Base-by-base conservation (phyloP, 2,888 invertebrate genomes). In the Rhopalosiphum nymphaeae region DNA sequence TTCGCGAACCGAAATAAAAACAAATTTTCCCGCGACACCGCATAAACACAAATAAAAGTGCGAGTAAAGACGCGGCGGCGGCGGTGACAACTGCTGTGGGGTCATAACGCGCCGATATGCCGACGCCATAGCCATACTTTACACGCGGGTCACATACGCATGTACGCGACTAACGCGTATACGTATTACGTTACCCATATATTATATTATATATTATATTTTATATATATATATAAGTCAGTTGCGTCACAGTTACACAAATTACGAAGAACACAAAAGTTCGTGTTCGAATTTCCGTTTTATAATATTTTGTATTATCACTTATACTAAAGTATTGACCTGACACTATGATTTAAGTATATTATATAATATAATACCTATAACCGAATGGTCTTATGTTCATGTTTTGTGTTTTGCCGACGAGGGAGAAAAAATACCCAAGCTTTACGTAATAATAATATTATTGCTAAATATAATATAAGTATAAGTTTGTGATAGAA, bases 31-130 rank as follows among this genome's bases (percentile, higher is more conserved):
- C 11, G 78, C 86, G 61, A 86, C 53, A 85, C 44, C 90, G 61
- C 61, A 67, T 92, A 92, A 92, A 92, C 92, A 92, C 91, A 61
- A 61, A 87, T 92, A 92, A 87, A 87, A 87, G 46, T 26, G 87
- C 91, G 92, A 46, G 85, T 85, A 57, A 36, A 87, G 44, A 36
- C 92, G 11, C 36, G 1, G 44, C 44, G n/a, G n/a, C n/a, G n/a
- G n/a, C 86, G 86, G n/a, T 57, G 91, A 86, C 91, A 86, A 91
- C 84, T 29, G 29, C 86, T 29, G n/a, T 29, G 29, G 56, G 84
- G 42, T 56, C 84, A 49, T 91, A 91, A 91, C 44, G 16, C 16
- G 16, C n/a, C 42, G 84, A 53, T 84, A 16, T 84, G 84, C 53
- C 25, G 7, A n/a, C 67, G 4, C n/a, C 49, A 13, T 13, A 29